Evolutionary conservation across 2,797 vertebrate species (phyloP), one percentile per base, ranked within the genome.

Genomic region (Botia almorhae): DNA sequence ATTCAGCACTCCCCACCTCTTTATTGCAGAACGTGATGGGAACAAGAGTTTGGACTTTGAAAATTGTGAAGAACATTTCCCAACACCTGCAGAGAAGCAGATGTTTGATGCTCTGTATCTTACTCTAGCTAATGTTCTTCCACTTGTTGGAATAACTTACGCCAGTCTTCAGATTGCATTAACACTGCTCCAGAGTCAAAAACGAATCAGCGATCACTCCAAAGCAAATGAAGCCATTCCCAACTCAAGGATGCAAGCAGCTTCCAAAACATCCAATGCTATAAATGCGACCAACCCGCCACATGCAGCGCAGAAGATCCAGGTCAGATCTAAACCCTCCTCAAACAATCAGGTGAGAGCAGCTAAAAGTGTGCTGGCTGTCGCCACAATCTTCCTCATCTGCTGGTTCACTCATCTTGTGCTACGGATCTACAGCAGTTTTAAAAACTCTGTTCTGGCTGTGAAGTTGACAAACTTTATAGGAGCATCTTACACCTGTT

Each of bases 371-470:
- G 94, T 95, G 82, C 89, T 94, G 76, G 91, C 91, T 0, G 94
- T 95, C 10, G 93, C 92, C 46, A 86, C 85, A 0, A 89, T 95
- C 74, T 95, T 95, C 72, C 84, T 33, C 4, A 1, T 94, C 72
- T 95, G 93, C 88, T 95, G 94, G 94, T 53, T 92, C 75, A 92
- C 89, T 81, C 92, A 95, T 80, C 78, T 95, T 74, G 14, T 92
- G 0, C 83, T 95, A 55, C 90, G 87, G 53, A 92, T 95, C 86
- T 88, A 87, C 85, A 92, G 73, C 87, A 92, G 68, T 64, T 69
- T 94, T 80, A 83, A 87, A 43, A 77, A 81, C 4, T 92, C 92
- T 0, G 60, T 86, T 0, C 0, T 91, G 0, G 36, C 89, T 63
- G 69, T 92, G 84, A 91, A 94, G 87, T 84, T 94, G 23, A 91